Evolutionary conservation across 2,113 vertebrate genomes (phyloP).

Genomic region (Sapayoa aenigma): DNA sequence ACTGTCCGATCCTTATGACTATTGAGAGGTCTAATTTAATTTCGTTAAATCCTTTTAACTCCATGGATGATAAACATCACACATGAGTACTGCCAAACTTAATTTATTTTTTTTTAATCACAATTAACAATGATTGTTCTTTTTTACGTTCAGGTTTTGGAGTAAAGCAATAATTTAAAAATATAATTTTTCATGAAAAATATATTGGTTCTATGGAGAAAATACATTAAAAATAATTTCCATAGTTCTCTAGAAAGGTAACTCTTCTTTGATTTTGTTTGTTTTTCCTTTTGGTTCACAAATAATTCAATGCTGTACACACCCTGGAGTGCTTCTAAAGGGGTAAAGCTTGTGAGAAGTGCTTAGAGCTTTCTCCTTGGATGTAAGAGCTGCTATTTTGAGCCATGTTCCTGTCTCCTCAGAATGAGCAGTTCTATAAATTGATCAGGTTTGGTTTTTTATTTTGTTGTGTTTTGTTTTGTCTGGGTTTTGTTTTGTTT

Average conservation of each 20-base stretch:
- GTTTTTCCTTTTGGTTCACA: background rate
- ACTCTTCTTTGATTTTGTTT: background rate
- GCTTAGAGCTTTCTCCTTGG: background rate
- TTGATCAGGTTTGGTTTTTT: rapidly evolving
- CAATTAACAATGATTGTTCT: background rate
- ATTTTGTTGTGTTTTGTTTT: background rate
- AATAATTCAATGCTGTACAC: background rate
- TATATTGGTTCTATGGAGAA: background rate
- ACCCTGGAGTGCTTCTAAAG: background rate
- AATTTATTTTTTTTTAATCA: background rate
- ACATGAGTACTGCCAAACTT: background rate
- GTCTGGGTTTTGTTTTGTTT: too few relatives aligned
- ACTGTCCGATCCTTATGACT: background rate
- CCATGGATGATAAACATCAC: background rate
- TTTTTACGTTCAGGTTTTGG: background rate
- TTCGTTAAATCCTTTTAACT: slow-evolving; percentile 18
- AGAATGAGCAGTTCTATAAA: background rate
- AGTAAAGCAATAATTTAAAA: background rate
- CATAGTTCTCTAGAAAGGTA: background rate
- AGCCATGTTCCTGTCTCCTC: background rate
- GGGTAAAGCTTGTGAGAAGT: background rate
- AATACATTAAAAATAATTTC: background rate
- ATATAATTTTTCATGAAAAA: background rate
- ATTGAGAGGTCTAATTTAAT: background rate
- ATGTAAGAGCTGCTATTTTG: background rate